Percentiles rank a stretch among this genome's conserved stretches.
These are phyloP conservation scores for Ceuthmochares aereus DNA, from an alignment of 2,113 vertebrate genomes.

Conservation along the genomic window DNA sequence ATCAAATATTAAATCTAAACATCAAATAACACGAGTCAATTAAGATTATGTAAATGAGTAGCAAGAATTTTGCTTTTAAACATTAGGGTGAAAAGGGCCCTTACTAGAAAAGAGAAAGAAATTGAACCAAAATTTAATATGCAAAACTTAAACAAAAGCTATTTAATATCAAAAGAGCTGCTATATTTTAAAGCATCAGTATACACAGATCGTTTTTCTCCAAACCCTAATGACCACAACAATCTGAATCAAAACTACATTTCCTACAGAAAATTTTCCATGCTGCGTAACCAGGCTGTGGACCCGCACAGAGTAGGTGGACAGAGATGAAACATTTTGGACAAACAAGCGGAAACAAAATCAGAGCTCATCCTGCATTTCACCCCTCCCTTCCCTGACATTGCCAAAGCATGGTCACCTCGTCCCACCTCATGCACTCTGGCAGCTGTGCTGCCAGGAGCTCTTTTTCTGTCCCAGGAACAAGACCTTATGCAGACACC, in stretches of 20 bases:
- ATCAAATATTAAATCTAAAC: not conserved
- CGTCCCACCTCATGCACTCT: fast-evolving
- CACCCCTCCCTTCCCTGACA: not conserved
- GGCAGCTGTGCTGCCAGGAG: not conserved
- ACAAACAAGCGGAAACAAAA: not conserved
- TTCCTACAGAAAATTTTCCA: not conserved
- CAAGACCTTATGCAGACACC: not conserved
- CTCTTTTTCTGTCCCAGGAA: not conserved
- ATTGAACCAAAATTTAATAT: not conserved
- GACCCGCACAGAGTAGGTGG: not conserved
- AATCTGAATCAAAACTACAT: not conserved
- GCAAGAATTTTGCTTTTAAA: not conserved
- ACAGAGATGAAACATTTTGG: not conserved
- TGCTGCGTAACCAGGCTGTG: not conserved
- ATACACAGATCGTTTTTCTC: not conserved
- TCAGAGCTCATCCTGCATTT: not conserved
- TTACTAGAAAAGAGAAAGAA: not conserved
- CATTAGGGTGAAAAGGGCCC: not conserved
- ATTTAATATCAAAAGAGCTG: not conserved
- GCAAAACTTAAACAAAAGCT: not conserved
- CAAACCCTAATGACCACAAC: not conserved
- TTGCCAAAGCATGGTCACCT: not conserved
- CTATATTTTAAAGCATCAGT: not conserved
- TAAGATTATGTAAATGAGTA: fast-evolving
- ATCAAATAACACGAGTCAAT: not conserved